Evolutionary conservation across 2,113 vertebrate genomes (phyloP).

Genomic region (Brienomyrus brachyistius): DNA sequence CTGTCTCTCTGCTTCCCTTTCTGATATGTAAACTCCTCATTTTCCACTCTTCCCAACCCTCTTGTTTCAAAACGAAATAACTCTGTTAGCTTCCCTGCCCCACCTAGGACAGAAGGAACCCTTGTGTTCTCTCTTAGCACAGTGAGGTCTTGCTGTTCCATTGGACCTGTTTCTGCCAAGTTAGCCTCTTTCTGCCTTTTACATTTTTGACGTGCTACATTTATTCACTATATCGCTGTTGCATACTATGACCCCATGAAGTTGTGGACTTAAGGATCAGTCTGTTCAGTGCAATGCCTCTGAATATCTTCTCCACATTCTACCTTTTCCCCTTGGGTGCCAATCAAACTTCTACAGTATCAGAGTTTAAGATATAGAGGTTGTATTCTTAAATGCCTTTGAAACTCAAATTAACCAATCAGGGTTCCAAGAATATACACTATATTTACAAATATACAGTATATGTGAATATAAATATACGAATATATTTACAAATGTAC

Average conservation of each 20-base stretch:
- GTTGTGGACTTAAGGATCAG: background rate
- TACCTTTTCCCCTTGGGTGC: background rate
- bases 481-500: background rate
- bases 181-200: background rate
- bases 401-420: background rate
- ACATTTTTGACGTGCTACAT: background rate
- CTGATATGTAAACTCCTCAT: background rate
- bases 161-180: background rate
- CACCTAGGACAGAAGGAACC: background rate
- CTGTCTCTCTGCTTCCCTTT: background rate
- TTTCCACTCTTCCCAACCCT: background rate
- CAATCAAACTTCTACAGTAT: background rate
- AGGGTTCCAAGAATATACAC: background rate
- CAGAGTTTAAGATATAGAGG: background rate
- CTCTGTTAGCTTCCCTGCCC: background rate
- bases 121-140: background rate
- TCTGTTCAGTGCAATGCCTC: background rate
- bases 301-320: background rate
- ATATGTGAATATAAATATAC: background rate
- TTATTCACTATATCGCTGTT: background rate
- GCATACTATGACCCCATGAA: background rate
- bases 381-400: background rate
- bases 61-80: background rate
- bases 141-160: background rate
- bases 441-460: background rate